These are phyloP conservation scores for Peromyscus eremicus DNA, from an alignment of 2,797 vertebrate genomes.

Conservation along the genomic window DNA sequence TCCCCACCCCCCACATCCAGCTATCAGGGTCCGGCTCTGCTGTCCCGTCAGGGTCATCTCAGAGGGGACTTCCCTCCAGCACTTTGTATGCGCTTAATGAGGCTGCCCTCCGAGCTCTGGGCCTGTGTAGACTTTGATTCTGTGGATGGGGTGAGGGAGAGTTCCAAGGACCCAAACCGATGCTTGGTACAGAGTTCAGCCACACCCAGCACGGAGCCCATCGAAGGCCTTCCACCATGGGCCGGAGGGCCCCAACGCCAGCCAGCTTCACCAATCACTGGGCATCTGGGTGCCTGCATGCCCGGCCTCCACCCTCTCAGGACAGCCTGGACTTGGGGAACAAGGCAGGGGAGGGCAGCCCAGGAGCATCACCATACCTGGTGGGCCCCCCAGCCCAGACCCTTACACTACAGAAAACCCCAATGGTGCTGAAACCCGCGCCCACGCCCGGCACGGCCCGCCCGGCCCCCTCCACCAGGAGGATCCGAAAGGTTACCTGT, in stretches of 20 bases:
- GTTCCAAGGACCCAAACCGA: background rate
- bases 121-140: background rate
- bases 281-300: background rate
- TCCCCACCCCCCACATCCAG: background rate
- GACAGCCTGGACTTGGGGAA: conserved; percentile 63
- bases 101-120: background rate
- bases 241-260: accelerated
- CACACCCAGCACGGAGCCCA: background rate
- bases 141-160: background rate
- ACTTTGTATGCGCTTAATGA: conserved; percentile 74
- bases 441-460: conserved; percentile 62
- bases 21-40: background rate
- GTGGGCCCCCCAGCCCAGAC: conserved; percentile 1
- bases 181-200: background rate
- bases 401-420: conserved; percentile 82
- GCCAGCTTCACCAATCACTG: background rate
- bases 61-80: conserved; percentile 74
- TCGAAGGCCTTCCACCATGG: background rate
- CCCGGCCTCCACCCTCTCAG: conserved; percentile 41
- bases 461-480: conserved; percentile 50
- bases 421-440: conserved; percentile 86
- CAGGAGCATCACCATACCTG: background rate
- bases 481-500: conserved; percentile 86
- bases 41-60: conserved; percentile 35
- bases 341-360: conserved; percentile 9